Evolutionary conservation across 2,888 invertebrate genomes (phyloP).

Genomic region (Cheilosia scutellata): DNA sequence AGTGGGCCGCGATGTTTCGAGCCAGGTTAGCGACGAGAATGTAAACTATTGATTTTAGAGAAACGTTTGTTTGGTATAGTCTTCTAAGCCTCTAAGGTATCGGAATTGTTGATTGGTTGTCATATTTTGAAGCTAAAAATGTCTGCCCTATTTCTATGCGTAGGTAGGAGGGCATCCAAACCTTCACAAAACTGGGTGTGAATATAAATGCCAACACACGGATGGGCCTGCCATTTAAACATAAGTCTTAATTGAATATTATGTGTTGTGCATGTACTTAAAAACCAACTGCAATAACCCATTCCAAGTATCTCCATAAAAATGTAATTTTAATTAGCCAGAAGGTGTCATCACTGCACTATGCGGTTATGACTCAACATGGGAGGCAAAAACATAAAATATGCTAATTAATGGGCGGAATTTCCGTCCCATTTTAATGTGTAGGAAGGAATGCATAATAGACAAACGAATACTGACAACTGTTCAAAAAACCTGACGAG

Average conservation of each 20-base stretch:
- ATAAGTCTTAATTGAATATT: not conserved
- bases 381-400: conserved; percentile 10
- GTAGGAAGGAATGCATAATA: conserved; percentile 63
- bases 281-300: not conserved
- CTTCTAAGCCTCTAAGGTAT: no score
- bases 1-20: no score
- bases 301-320: conserved; percentile 9
- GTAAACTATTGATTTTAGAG: no score
- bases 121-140: no score
- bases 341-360: conserved; percentile 31
- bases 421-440: conserved; percentile 51
- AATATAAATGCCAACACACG: no score
- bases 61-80: no score
- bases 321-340: conserved; percentile 20
- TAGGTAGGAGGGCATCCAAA: no score
- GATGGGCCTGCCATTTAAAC: no score
- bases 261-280: not conserved
- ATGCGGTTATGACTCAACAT: conserved; percentile 31
- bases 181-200: no score
- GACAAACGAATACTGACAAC: not conserved
- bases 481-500: not conserved
- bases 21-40: no score
- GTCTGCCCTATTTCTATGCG: no score
- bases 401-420: conserved; percentile 53
- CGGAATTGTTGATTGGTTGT: no score